These are phyloP conservation scores for Agrochola lota DNA, from an alignment of 2,888 invertebrate species.

Conservation along the genomic window DNA sequence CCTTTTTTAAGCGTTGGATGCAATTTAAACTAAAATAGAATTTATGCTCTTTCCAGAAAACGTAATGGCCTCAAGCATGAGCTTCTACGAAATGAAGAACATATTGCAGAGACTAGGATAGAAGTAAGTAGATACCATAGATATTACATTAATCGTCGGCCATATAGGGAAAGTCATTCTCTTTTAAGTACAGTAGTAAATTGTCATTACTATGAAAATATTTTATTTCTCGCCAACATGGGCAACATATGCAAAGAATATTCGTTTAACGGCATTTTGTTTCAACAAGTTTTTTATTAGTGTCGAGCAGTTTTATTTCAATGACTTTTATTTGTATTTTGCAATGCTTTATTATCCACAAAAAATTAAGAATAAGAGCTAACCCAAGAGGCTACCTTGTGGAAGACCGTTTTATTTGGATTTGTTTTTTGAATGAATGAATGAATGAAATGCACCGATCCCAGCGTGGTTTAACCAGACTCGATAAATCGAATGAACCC, in stretches of 20 bases:
- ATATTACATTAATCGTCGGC: background rate
- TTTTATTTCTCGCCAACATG: background rate
- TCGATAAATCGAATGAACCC: too few species aligned
- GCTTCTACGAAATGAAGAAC: slow-evolving; percentile 85
- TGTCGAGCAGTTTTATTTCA: background rate
- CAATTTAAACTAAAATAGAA: slow-evolving; percentile 39
- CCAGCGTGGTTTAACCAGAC: too few species aligned
- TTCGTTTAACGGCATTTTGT: slow-evolving; percentile 2
- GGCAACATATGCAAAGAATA: background rate
- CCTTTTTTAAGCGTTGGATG: slow-evolving; percentile 18
- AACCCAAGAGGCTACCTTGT: background rate
- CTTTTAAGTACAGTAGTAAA: background rate
- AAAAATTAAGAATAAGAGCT: background rate
- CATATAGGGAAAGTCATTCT: background rate
- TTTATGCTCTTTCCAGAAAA: slow-evolving; percentile 79
- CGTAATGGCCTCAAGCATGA: slow-evolving; percentile 87
- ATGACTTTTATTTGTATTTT: background rate
- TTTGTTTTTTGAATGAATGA: background rate
- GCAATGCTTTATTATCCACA: background rate
- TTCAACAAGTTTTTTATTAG: too few species aligned
- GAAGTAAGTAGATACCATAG: slow-evolving; percentile 77
- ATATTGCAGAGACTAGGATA: slow-evolving; percentile 86
- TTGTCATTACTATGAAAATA: background rate
- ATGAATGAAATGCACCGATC: too few species aligned
- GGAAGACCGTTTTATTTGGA: background rate